Base-by-base conservation (phyloP, 1,140 invertebrate species). In the Oryzaephilus surinamensis region DNA sequence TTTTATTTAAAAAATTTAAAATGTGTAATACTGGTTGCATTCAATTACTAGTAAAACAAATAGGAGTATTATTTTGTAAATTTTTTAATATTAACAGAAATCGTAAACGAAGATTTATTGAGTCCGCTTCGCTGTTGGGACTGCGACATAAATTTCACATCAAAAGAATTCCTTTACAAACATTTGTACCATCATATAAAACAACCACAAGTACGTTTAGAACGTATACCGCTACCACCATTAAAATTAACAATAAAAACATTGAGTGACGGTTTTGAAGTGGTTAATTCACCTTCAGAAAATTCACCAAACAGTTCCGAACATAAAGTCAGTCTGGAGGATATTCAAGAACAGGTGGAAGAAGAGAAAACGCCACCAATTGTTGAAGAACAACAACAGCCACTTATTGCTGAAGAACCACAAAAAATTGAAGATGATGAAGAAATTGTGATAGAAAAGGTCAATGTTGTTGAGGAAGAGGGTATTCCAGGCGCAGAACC, bases 111-210 rank as follows among this genome's bases (percentile, higher is more conserved):
- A n/a, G n/a, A n/a, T n/a, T n/a, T n/a, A n/a, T n/a, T n/a, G n/a
- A n/a, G n/a, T n/a, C n/a, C n/a, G n/a, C n/a, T n/a, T n/a, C n/a
- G n/a, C n/a, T 59, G 57, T 39, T 49, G 45, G 30, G 51, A 57
- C 13, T 59, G 57, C 38, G 45, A 51, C 38, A 39, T 52, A 7
- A 46, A 42, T 26, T 59, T 55, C 36, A 46, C 49, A n/a, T 45
- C 32, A 33, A 51, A 55, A 37, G 31, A 51, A 13, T 54, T 48
- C 32, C 36, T 57, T 13, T 48, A 57, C 37, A 41, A 41, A 3
- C 57, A 59, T 36, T 45, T 57, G 14, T 39, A 51, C 11, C 46
- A 51, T 34, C 54, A 57, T 32, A 53, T 57, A 12, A 54, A 50
- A 40, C 55, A 59, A 29, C 57, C 57, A 1, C 30, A 19, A 14